phyloP scores from a whole-genome alignment of 2,113 vertebrate genomes.

The Galemys pyrenaicus region DNA sequence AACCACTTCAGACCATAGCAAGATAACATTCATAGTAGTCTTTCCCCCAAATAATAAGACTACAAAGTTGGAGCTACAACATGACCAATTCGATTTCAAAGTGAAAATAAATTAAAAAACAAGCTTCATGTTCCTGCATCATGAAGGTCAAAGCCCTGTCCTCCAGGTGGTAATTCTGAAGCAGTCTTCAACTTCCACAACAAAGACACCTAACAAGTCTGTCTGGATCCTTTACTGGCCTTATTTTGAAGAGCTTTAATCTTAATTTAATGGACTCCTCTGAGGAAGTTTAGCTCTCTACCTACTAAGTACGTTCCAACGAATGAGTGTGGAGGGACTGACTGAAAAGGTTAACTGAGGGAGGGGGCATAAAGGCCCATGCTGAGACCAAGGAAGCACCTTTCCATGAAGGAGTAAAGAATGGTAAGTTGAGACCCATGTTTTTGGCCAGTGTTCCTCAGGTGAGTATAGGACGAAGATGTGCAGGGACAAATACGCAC shows the following conservation, averaged over 20 bases:
- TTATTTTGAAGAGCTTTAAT: not conserved
- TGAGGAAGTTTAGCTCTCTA: not conserved
- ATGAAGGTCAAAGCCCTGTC: not conserved
- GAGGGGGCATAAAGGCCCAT: not conserved
- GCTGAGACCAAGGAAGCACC: fast-evolving
- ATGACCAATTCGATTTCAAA: not conserved
- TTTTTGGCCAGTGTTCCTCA: not conserved
- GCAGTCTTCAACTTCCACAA: not conserved
- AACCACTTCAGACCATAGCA: not conserved
- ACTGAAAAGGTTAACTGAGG: not conserved
- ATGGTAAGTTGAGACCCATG: not conserved
- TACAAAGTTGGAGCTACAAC: not conserved
- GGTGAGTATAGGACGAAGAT: not conserved
- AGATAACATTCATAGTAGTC: not conserved
- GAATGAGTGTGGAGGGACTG: not conserved
- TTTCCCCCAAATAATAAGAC: not conserved
- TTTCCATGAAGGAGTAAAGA: not conserved
- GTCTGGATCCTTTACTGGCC: not conserved
- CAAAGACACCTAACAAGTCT: not conserved
- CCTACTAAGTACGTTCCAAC: not conserved
- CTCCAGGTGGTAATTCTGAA: not conserved
- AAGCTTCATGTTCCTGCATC: not conserved
- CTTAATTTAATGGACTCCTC: not conserved
- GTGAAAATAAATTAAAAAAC: not conserved
- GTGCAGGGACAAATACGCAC: not conserved